A percentile compares a stretch with the other conserved stretches of the same genome.
Evolutionary conservation across 2,113 vertebrate genomes (phyloP).

Genomic region (Myotis davidii): DNA sequence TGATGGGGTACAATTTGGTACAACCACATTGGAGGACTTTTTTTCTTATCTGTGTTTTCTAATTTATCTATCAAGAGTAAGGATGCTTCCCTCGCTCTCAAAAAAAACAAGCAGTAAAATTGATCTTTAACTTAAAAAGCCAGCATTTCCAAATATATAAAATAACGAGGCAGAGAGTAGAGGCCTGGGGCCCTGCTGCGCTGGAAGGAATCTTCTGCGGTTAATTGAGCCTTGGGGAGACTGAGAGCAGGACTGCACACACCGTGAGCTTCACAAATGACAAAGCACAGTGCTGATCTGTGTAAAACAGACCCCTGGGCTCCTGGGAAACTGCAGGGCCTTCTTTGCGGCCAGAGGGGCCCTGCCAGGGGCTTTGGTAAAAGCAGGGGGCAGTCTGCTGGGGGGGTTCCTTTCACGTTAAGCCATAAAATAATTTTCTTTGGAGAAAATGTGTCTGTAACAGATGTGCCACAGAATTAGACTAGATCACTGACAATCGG

Average conservation of each 20-base stretch:
- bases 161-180: slow-evolving; percentile 60
- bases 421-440: slow-evolving; percentile 39
- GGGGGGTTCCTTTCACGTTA: neutral
- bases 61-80: neutral
- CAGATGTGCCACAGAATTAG: slow-evolving; percentile 34
- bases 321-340: neutral
- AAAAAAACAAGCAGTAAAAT: neutral
- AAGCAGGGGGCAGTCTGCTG: neutral
- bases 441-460: neutral
- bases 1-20: rapidly evolving
- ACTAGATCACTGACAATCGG: neutral
- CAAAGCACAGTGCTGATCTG: neutral
- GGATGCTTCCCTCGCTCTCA: neutral
- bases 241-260: neutral
- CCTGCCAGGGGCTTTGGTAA: neutral
- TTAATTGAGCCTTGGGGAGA: slow-evolving; percentile 45
- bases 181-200: neutral
- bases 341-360: slow-evolving; percentile 46
- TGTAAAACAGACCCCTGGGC: neutral
- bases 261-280: neutral
- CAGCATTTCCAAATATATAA: slow-evolving; percentile 47
- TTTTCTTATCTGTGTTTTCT: neutral
- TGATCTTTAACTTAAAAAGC: slow-evolving; percentile 58
- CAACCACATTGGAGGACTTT: neutral
- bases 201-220: neutral